Percentiles rank a stretch among this genome's conserved stretches.
Evolutionary conservation across 2,113 vertebrate genomes (phyloP).

Genomic region (Malurus cyaneus): DNA sequence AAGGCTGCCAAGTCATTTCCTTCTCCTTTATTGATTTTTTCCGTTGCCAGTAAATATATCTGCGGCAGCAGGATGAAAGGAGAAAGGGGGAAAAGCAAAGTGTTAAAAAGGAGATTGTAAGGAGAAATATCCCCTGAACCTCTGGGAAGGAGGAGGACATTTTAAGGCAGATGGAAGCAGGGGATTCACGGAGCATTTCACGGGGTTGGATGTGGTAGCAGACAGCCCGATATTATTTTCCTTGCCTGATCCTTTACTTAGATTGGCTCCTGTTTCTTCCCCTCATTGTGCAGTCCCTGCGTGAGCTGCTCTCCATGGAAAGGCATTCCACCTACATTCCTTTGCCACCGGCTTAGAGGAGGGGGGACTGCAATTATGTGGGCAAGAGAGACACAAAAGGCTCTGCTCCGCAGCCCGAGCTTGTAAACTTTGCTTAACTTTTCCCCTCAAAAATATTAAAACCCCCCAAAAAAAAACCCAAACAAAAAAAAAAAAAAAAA

Average conservation of each 20-base stretch:
- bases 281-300: slow-evolving; percentile 53
- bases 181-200: slow-evolving; percentile 29
- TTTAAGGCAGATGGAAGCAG: slow-evolving; percentile 45
- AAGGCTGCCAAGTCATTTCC: slow-evolving; percentile 51
- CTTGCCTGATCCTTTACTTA: slow-evolving; percentile 64
- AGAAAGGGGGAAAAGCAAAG: background rate
- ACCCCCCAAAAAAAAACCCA: background rate
- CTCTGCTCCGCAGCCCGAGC: background rate
- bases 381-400: slow-evolving; percentile 5
- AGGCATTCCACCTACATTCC: slow-evolving; percentile 73
- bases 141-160: slow-evolving; percentile 26
- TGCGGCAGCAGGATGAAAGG: slow-evolving; percentile 22
- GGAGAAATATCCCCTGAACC: background rate
- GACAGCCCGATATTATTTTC: slow-evolving; percentile 63
- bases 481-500: too few species aligned
- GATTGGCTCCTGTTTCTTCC: slow-evolving; percentile 47
- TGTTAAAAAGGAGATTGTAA: slow-evolving; percentile 52
- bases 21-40: slow-evolving; percentile 57
- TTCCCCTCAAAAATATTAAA: background rate
- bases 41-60: slow-evolving; percentile 48
- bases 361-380: slow-evolving; percentile 49
- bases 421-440: slow-evolving; percentile 31
- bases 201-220: slow-evolving; percentile 24
- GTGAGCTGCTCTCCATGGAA: slow-evolving; percentile 37
- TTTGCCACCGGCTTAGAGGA: slow-evolving; percentile 26